Evolutionary conservation across 2,888 invertebrate species (phyloP).

Genomic region (Microctonus aethiopoides): DNA sequence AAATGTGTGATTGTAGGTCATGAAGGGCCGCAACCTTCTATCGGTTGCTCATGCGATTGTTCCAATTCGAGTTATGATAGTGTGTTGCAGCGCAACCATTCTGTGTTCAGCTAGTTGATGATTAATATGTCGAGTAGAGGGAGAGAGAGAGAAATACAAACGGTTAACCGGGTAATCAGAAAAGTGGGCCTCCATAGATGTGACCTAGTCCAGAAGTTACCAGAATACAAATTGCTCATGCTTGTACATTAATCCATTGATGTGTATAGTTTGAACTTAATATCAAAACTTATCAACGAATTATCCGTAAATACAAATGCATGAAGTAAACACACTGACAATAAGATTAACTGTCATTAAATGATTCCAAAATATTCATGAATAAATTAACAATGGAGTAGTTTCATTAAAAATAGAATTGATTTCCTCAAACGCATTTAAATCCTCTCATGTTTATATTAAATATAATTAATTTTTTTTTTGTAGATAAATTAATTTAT

Average conservation of each 20-base stretch:
- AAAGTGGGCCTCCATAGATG: conserved; percentile 61
- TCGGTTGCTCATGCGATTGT: conserved; percentile 11
- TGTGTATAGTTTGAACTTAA: conserved; percentile 34
- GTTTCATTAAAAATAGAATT: no score
- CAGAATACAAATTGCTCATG: conserved; percentile 60
- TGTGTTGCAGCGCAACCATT: background rate
- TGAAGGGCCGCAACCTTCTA: conserved; percentile 23
- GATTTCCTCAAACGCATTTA: no score
- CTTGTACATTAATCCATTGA: conserved; percentile 25
- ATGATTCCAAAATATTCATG: no score
- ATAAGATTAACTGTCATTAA: no score
- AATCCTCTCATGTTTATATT: no score
- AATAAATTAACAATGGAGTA: no score
- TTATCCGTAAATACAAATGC: background rate
- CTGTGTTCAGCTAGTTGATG: conserved; percentile 15
- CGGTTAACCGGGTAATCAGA: conserved; percentile 61
- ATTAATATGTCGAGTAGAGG: conserved; percentile 29
- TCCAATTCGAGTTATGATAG: conserved; percentile 12
- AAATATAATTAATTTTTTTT: no score
- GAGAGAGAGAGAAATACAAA: conserved; percentile 57
- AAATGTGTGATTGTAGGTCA: conserved; percentile 21
- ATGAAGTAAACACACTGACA: background rate
- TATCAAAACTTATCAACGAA: conserved; percentile 19
- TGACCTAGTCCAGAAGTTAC: conserved; percentile 64
- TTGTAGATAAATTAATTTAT: no score